These are phyloP conservation scores for Lethrus apterus DNA, from an alignment of 1,140 invertebrate species.

Conservation along the genomic window DNA sequence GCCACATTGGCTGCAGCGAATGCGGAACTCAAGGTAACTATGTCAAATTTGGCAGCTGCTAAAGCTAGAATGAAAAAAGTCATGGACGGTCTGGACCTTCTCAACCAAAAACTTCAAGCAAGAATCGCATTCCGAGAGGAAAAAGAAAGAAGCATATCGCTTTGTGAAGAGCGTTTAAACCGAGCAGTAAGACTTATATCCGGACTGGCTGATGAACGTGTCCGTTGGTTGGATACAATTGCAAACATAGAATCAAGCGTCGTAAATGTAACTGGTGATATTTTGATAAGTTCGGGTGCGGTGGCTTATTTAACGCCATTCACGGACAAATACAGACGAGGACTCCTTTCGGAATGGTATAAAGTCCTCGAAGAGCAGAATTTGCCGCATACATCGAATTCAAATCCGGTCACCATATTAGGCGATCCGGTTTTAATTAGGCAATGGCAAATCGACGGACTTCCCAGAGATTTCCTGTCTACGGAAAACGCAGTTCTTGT, in stretches of 20 bases:
- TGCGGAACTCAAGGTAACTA: constrained; percentile 52
- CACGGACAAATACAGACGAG: constrained; percentile 47
- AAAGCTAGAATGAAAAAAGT: constrained; percentile 53
- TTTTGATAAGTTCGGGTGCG: constrained; percentile 55
- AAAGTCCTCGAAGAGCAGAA: constrained; percentile 20
- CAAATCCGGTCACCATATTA: constrained; percentile 50
- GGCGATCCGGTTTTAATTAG: constrained; percentile 55
- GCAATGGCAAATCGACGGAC: constrained; percentile 60
- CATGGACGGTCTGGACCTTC: constrained; percentile 51
- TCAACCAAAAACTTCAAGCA: constrained; percentile 55
- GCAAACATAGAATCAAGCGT: constrained; percentile 51
- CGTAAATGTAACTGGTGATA: constrained; percentile 57
- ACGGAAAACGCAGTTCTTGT: constrained; percentile 64
- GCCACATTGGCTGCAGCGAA: constrained; percentile 53
- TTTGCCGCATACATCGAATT: constrained; percentile 50
- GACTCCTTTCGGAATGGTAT: constrained; percentile 32
- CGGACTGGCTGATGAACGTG: constrained; percentile 46
- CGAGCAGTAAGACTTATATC: constrained; percentile 63
- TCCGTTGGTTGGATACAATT: constrained; percentile 60
- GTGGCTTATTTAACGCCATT: constrained; percentile 65
- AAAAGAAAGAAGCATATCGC: constrained; percentile 66
- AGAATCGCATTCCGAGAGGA: constrained; percentile 56
- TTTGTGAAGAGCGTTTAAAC: constrained; percentile 69
- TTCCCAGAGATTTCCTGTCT: constrained; percentile 58
- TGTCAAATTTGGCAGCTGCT: constrained; percentile 52